Evolutionary conservation across 2,888 invertebrate genomes (phyloP), one percentile per base, ranked within the genome.

Genomic region (Theretra japonica): DNA sequence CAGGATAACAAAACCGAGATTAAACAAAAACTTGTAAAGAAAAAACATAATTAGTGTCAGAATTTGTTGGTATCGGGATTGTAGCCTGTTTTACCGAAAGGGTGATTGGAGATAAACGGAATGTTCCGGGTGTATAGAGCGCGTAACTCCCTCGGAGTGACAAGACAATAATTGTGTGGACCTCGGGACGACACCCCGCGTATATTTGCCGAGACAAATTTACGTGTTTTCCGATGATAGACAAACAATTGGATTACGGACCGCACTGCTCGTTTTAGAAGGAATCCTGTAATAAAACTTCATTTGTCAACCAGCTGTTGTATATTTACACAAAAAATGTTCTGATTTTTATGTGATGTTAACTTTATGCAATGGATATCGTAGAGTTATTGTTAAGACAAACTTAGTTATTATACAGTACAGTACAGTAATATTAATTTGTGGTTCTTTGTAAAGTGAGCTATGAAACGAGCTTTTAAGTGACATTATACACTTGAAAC

Each of bases 131-230:
- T 83, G 82, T 86, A 88, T 83, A 80, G 83, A 81, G 82, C 88
- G 82, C 90, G 90, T 93, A 92, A 91, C 92, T 93, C 86, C 80
- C 72, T 78, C 77, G 75, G 90, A 92, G 88, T 91, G 92, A 93
- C 92, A 91, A 90, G 91, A 93, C 92, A 92, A 92, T 92, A 90
- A 91, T 91, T 92, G 92, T 86, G 83, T 83, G 83, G 83, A 85
- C 88, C 85, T 83, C 85, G 82, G 80, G 85, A 85, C 79, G 77
- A 80, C 83, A 85, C 86, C 85, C 83, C 81, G 81, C 85, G 83
- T 90, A 89, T 86, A 87, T 90, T 87, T 86, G 76, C 71, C 69
- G 70, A 78, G 91, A 91, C 91, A 90, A 92, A 91, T 92, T 92
- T 92, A 92, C 88, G 91, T 90, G 85, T 83, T 82, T 83, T 77